phyloP scores from a whole-genome alignment of 1,140 invertebrate genomes.

The Cyclina sinensis region DNA sequence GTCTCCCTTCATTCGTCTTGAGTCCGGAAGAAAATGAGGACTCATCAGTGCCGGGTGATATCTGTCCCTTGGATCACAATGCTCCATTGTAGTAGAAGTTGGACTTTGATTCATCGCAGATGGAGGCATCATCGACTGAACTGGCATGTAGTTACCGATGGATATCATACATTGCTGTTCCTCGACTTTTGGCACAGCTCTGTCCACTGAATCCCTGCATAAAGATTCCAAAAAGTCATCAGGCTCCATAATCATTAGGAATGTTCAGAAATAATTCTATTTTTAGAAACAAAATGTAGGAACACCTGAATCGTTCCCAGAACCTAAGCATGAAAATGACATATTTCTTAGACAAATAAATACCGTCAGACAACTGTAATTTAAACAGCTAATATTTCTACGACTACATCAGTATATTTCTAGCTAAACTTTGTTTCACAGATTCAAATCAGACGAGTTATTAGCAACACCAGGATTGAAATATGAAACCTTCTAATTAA shows the following conservation, averaged over 20 bases:
- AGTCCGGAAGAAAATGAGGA: conserved; percentile 70
- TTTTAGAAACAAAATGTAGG: not conserved
- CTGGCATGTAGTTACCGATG: conserved; percentile 64
- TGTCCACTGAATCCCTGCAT: conserved; percentile 53
- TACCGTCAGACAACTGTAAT: no score
- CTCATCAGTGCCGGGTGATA: conserved; percentile 69
- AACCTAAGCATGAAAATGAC: not conserved
- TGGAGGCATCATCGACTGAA: conserved; percentile 71
- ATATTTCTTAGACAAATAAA: not conserved
- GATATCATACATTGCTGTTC: conserved; percentile 60
- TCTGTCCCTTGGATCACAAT: conserved; percentile 60
- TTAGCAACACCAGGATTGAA: not conserved
- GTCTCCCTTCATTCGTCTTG: conserved; percentile 57
- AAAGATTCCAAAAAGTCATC: not conserved
- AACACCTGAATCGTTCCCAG: not conserved
- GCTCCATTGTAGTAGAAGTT: conserved; percentile 71
- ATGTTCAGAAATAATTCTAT: not conserved
- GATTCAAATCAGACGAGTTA: not conserved
- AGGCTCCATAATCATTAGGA: not conserved
- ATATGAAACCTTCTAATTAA: conserved; percentile 10
- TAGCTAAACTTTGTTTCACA: not conserved
- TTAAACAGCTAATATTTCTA: no score
- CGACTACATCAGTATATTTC: not conserved
- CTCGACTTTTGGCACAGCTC: conserved; percentile 31
- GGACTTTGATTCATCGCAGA: conserved; percentile 70